Conservation (phyloP, 2,888 invertebrate genomes). For the Epinotia nisella region DNA sequence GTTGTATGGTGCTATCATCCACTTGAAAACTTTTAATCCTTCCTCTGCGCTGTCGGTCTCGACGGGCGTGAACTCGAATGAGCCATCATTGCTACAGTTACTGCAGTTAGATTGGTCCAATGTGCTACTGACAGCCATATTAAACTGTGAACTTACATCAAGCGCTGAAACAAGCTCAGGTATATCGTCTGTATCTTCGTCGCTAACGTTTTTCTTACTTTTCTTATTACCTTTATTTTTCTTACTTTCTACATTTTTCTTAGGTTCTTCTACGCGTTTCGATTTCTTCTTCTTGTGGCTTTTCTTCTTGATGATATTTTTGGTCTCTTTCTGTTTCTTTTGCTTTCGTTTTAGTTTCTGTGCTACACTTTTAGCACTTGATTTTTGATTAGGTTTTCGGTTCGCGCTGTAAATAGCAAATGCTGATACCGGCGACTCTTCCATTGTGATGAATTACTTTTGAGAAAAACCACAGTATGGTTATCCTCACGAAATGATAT, state of each 20-base stretch:
- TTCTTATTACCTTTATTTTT: conserved; percentile 44
- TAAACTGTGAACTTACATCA: conserved; percentile 48
- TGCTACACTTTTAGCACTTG: conserved; percentile 28
- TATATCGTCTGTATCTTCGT: conserved; percentile 35
- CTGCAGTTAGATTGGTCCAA: conserved; percentile 42
- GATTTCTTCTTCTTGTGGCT: conserved; percentile 65
- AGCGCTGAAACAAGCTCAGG: conserved; percentile 61
- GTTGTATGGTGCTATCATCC: conserved; percentile 89
- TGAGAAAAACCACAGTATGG: neutral
- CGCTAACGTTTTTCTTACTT: conserved; percentile 32
- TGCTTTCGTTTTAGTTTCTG: conserved; percentile 58
- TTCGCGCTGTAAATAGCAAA: conserved; percentile 70
- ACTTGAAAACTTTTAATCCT: conserved; percentile 87
- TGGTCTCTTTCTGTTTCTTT: conserved; percentile 58
- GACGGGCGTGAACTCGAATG: conserved; percentile 69
- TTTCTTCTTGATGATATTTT: conserved; percentile 65
- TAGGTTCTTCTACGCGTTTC: conserved; percentile 47
- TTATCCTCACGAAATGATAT: neutral
- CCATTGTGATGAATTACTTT: conserved; percentile 31
- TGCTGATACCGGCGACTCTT: conserved; percentile 71
- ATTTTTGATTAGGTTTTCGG: conserved; percentile 54
- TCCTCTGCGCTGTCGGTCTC: conserved; percentile 84
- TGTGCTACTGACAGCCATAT: conserved; percentile 30
- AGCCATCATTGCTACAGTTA: conserved; percentile 58
- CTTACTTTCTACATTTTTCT: conserved; percentile 42